A percentile compares a stretch with the other conserved stretches of the same genome.
Evolutionary conservation across 2,888 invertebrate genomes (phyloP).

Genomic region (Tipula unca): DNA sequence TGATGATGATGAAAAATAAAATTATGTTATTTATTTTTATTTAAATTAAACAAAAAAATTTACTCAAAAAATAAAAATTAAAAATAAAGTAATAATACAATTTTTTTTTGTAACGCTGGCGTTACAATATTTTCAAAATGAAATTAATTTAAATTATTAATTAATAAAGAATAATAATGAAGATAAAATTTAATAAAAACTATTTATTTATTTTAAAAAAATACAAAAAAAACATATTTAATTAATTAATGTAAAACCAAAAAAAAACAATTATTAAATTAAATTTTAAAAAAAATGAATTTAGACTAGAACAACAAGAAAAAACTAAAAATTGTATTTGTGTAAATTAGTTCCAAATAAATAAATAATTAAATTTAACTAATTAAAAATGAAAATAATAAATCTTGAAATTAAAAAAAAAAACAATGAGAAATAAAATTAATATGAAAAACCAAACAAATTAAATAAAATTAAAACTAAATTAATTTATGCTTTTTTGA

Average conservation of each 20-base stretch:
- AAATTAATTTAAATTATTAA: neutral
- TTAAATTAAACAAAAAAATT: neutral
- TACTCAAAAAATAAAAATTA: neutral
- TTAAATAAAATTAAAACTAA: neutral
- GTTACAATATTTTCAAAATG: neutral
- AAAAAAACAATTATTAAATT: conserved; percentile 1
- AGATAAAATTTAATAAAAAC: neutral
- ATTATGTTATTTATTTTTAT: neutral
- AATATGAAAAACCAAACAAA: conserved; percentile 14
- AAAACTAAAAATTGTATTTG: conserved; percentile 8
- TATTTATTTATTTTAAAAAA: conserved; percentile 16
- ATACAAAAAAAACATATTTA: neutral
- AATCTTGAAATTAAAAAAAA: neutral
- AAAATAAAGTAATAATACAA: neutral
- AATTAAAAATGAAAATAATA: neutral
- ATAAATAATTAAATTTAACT: neutral
- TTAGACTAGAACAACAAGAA: conserved; percentile 14
- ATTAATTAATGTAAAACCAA: conserved; percentile 14
- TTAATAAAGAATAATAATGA: neutral
- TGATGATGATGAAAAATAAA: neutral
- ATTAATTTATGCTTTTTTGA: neutral
- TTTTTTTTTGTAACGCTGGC: conserved; percentile 16
- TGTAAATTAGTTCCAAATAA: conserved; percentile 16
- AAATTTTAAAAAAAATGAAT: conserved; percentile 1
- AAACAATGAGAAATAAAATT: neutral